Percentiles rank a stretch among this genome's conserved stretches.
phyloP scores from a whole-genome alignment of 1,140 invertebrate genomes.

The Cylas formicarius region DNA sequence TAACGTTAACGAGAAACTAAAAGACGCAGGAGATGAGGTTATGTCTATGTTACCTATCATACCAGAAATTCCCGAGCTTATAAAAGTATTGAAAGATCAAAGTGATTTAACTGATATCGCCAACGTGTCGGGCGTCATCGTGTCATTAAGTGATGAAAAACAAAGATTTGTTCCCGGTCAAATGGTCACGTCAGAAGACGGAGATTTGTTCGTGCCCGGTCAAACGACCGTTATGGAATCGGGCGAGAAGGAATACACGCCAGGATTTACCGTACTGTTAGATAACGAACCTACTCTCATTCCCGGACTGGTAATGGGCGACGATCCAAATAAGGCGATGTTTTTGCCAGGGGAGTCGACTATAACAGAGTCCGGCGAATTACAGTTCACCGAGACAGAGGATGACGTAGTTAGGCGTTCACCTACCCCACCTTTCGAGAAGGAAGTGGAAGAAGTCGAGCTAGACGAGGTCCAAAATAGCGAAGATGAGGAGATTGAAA shows the following conservation, averaged over 20 bases:
- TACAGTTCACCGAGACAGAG: slow-evolving; percentile 40
- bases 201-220: slow-evolving; percentile 62
- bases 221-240: slow-evolving; percentile 59
- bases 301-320: slow-evolving; percentile 44
- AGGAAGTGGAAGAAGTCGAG: slow-evolving; percentile 32
- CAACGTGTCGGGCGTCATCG: slow-evolving; percentile 55
- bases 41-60: slow-evolving; percentile 51
- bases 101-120: slow-evolving; percentile 52
- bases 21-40: slow-evolving; percentile 45
- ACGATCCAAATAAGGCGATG: slow-evolving; percentile 40
- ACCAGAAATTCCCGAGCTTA: slow-evolving; percentile 54
- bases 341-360: slow-evolving; percentile 56
- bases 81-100: slow-evolving; percentile 51
- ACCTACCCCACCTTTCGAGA: slow-evolving; percentile 17
- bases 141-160: slow-evolving; percentile 50
- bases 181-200: slow-evolving; percentile 59
- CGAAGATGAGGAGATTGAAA: slow-evolving; percentile 32
- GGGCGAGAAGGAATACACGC: slow-evolving; percentile 57
- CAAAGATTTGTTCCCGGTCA: slow-evolving; percentile 49
- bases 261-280: slow-evolving; percentile 63
- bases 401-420: slow-evolving; percentile 29
- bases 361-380: slow-evolving; percentile 46
- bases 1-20: slow-evolving; percentile 50
- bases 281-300: slow-evolving; percentile 58
- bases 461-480: slow-evolving; percentile 34